Base-by-base conservation (phyloP, 92 coral and sea anemone genomes). In the Phymanthus crucifer region DNA sequence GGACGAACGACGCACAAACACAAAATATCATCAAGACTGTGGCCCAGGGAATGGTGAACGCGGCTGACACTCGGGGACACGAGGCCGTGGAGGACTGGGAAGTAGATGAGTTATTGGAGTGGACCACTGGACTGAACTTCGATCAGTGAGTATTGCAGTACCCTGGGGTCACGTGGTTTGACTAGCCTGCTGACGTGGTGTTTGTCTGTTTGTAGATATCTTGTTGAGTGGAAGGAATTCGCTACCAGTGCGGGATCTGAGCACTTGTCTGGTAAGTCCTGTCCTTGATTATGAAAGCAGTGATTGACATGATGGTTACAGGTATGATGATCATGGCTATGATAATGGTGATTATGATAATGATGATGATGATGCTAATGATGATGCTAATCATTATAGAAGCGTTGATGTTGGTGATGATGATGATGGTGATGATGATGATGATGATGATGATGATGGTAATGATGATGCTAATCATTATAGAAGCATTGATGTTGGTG, bases 51-150 rank as follows among this genome's bases (percentile, higher is more conserved):
- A 93, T 95, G 91, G 85, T 90, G 19, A 77, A 74, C 34, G 93
- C 91, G 40, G 87, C 99, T 11, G 99, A 95, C 21, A 71, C 83
- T 33, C 88, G 85, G 54, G 98, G 98, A 14, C 84, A 75, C 37
- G 97, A 92, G 54, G 98, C 93, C 52, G 97, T 95, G 75, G 97
- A 95, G 66, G 98, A 95, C 86, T 95, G 98, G 98, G 98, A 95
- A 80, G 98, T 95, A 32, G 98, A 95, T 67, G 98, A 95, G 77
- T 92, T 95, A 9, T 84, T 95, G 86, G 97, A 95, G 72, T 95
- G 98, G 98, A 95, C 98, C 3, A 95, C 78, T 77, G 98, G 97
- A 61, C 86, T 95, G 38, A 95, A 95, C 47, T 95, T 95, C 75
- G 98, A 95, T 68, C 78, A 89, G 97, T 92, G 68, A 70, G 97